Conservation (phyloP, 1,140 invertebrate species). For the Charaxes varanes region DNA sequence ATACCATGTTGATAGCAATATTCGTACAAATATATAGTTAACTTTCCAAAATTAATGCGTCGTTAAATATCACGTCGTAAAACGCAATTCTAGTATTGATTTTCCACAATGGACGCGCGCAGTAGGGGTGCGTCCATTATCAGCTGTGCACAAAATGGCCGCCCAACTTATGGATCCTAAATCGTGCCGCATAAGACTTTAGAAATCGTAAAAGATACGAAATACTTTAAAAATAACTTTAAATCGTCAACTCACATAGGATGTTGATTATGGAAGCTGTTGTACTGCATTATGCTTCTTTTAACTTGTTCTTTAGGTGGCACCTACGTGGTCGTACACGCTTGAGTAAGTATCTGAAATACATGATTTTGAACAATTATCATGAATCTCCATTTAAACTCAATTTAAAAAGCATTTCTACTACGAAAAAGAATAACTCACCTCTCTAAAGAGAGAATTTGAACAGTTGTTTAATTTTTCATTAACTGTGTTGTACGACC, state of each 20-base stretch:
- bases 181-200: slow-evolving; percentile 7
- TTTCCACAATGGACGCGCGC: not conserved
- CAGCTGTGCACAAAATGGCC: slow-evolving; percentile 73
- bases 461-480: slow-evolving; percentile 48
- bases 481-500: slow-evolving; percentile 52
- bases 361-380: slow-evolving; percentile 5
- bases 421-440: slow-evolving; percentile 32
- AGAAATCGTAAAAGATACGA: not conserved
- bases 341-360: slow-evolving; percentile 62
- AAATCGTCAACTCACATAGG: slow-evolving; percentile 55
- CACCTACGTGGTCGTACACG: slow-evolving; percentile 56
- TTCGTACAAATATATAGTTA: too few species aligned
- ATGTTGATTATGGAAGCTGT: slow-evolving; percentile 71
- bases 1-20: too few species aligned
- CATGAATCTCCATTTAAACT: not conserved
- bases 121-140: slow-evolving; percentile 27
- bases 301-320: slow-evolving; percentile 26
- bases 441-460: slow-evolving; percentile 71
- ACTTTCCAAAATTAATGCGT: too few species aligned
- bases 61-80: too few species aligned
- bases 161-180: slow-evolving; percentile 25
- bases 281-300: slow-evolving; percentile 69
- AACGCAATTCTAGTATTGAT: too few species aligned
- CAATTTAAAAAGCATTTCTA: slow-evolving; percentile 7
- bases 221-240: slow-evolving; percentile 3